Evolutionary conservation across 2,797 vertebrate species (phyloP), one percentile per base, ranked within the genome.

Genomic region (Takifugu rubripes): DNA sequence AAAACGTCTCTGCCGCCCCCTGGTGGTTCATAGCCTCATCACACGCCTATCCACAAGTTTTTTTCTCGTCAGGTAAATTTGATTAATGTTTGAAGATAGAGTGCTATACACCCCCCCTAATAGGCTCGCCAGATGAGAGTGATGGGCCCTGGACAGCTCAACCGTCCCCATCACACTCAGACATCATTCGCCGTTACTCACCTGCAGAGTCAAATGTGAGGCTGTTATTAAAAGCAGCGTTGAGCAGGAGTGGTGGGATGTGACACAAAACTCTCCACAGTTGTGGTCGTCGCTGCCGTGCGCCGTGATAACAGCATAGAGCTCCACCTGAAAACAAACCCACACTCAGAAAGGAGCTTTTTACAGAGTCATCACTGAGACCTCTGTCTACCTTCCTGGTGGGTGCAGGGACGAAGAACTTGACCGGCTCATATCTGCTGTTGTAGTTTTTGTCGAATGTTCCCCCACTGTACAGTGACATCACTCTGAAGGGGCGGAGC

Each of bases 231-330:
- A 76, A 59, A 11, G 62, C 42, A 0, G 6, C 24, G 29, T 93
- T 93, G 70, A 92, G 61, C 31, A 90, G 43, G 68, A 93, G 78
- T 90, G 78, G 49, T 93, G 92, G 1, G 91, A 93, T 0, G 91
- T 92, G 73, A 92, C 86, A 5, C 92, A 93, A 21, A 93, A 93
- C 33, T 93, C 92, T 1, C 87, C 89, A 0, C 92, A 93, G 40
- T 62, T 54, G 50, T 92, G 85, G 25, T 93, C 77, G 1, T 93
- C 92, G 26, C 85, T 89, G 50, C 92, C 92, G 17, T 93, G 92
- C 5, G 85, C 92, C 0, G 92, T 93, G 79, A 93, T 91, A 54
- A 93, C 87, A 5, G 89, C 87, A 52, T 89, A 91, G 25, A 93
- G 71, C 85, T 92, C 91, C 68, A 93, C 92, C 92, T 93, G 74